A percentile compares a stretch with the other conserved stretches of the same genome.
phyloP scores from a whole-genome alignment of 2,888 invertebrate species.

The Epistrophella euchroma region DNA sequence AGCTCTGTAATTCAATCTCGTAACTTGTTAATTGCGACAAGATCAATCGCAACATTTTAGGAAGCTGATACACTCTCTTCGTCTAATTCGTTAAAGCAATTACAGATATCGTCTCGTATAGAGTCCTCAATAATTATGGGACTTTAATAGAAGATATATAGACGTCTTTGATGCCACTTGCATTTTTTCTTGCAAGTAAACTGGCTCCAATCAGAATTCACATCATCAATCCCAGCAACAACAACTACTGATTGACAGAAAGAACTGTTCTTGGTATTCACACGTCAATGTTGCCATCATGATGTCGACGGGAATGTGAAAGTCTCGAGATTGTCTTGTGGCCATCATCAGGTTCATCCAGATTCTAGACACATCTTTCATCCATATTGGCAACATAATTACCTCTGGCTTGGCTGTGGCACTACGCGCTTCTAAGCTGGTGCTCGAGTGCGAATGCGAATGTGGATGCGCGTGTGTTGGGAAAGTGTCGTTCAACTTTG shows the following conservation, averaged over 20 bases:
- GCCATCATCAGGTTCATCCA: slow-evolving; percentile 43
- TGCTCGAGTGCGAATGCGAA: slow-evolving; percentile 2
- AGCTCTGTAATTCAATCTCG: slow-evolving; percentile 10
- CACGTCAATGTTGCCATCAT: slow-evolving; percentile 38
- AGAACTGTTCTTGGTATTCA: slow-evolving; percentile 57
- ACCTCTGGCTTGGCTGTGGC: slow-evolving; percentile 43
- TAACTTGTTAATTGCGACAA: slow-evolving; percentile 40
- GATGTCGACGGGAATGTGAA: slow-evolving; percentile 50
- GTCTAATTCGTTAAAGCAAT: slow-evolving; percentile 63
- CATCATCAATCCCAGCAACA: not conserved
- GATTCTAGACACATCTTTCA: slow-evolving; percentile 61
- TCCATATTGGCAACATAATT: slow-evolving; percentile 74
- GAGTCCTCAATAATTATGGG: slow-evolving; percentile 28
- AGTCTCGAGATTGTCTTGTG: slow-evolving; percentile 35
- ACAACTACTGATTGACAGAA: slow-evolving; percentile 47
- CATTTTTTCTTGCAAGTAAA: slow-evolving; percentile 36
- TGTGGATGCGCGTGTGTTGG: not conserved
- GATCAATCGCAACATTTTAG: slow-evolving; percentile 50
- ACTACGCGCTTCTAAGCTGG: slow-evolving; percentile 41
- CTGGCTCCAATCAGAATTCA: slow-evolving; percentile 29
- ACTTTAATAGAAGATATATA: slow-evolving; percentile 8
- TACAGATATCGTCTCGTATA: slow-evolving; percentile 38
- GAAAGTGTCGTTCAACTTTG: slow-evolving; percentile 75
- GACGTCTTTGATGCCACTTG: slow-evolving; percentile 41
- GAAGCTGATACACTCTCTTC: slow-evolving; percentile 44